phyloP scores from a whole-genome alignment of 2,113 vertebrate genomes.

The Myotis brandtii region DNA sequence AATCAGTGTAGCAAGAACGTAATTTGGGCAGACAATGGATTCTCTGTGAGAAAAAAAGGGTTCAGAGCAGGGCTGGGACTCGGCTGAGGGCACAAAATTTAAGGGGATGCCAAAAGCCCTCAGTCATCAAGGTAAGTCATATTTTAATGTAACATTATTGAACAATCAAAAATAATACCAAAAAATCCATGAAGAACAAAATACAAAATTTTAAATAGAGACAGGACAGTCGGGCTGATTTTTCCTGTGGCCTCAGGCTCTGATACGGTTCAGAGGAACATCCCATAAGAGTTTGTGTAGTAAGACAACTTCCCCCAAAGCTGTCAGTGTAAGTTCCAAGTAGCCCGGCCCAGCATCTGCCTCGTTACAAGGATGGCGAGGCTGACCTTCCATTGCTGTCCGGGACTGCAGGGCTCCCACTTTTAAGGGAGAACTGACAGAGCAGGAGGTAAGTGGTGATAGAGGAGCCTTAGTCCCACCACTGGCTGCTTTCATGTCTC shows the following conservation, averaged over 20 bases:
- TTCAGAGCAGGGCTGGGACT: neutral
- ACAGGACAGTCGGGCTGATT: neutral
- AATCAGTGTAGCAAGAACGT: neutral
- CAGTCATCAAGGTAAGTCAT: neutral
- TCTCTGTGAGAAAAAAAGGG: neutral
- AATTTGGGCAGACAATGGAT: neutral
- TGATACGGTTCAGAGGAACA: neutral
- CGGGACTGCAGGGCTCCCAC: neutral
- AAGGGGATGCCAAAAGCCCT: neutral
- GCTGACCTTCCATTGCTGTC: neutral
- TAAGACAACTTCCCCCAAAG: neutral
- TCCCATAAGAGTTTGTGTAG: neutral
- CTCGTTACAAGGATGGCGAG: neutral
- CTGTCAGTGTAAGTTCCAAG: neutral
- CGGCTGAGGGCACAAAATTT: neutral
- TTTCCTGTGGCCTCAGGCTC: neutral
- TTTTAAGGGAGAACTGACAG: neutral
- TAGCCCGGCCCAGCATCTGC: neutral
- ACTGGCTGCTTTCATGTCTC: neutral
- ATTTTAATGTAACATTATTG: neutral
- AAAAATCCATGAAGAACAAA: neutral
- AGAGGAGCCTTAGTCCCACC: neutral
- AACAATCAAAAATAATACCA: constrained; percentile 8
- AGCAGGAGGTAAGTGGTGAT: neutral
- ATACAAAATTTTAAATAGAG: neutral